Conservation (phyloP, 2,797 vertebrate genomes). For the Melanotaenia boesemani region DNA sequence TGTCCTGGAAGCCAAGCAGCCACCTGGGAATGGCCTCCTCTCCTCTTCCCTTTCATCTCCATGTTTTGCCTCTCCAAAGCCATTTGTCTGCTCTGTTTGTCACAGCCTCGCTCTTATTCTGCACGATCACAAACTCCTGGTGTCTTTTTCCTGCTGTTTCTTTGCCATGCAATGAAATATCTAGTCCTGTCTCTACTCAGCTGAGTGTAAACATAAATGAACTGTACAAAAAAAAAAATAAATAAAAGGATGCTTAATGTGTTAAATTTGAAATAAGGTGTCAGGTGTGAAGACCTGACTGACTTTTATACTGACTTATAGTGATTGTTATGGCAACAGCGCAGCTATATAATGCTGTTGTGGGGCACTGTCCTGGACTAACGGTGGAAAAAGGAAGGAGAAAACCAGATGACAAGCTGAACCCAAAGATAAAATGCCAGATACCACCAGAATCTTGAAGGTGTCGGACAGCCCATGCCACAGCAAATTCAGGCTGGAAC, state of each 20-base stretch:
- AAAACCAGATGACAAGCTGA: background rate
- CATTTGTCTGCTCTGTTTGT: conserved; percentile 37
- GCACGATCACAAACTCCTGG: background rate
- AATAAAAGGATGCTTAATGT: background rate
- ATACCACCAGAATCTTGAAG: background rate
- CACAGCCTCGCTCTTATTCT: background rate
- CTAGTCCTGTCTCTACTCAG: background rate
- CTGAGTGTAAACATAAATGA: no score
- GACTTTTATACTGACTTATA: background rate
- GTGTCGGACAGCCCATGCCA: background rate
- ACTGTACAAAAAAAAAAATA: background rate
- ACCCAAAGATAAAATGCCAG: no score
- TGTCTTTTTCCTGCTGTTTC: background rate
- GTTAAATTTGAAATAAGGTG: background rate
- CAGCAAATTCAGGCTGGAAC: background rate
- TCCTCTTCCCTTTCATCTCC: conserved; percentile 49
- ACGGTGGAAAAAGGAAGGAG: background rate
- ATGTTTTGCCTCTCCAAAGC: conserved; percentile 49
- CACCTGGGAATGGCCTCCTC: conserved; percentile 70
- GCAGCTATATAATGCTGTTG: background rate
- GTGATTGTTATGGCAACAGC: background rate
- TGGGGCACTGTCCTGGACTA: background rate
- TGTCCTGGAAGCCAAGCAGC: conserved; percentile 68
- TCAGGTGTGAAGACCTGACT: background rate
- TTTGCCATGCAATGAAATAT: background rate